Base-by-base conservation (phyloP, 2,797 vertebrate genomes). In the Typhlichthys subterraneus region DNA sequence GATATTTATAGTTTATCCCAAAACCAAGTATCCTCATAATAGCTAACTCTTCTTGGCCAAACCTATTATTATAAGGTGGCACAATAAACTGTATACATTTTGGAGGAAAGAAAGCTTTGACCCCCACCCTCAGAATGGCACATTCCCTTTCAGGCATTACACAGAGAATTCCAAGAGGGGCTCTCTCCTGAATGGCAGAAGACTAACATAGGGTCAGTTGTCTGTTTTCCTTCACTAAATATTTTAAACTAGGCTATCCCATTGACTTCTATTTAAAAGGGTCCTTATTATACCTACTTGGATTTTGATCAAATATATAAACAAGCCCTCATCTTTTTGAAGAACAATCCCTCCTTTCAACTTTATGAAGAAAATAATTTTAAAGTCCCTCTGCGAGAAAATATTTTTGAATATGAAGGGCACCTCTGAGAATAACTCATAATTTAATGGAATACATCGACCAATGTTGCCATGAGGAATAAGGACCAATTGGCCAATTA, bases 161-260 rank as follows among this genome's bases (percentile, higher is more conserved):
- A 42, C 9, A 42, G 38, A 42, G 38, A 42, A 42, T 8, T 42
- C 38, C 38, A 42, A 12, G 47, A 12, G n/a, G 5, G 12, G 4
- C n/a, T 13, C 45, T 70, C 67, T 54, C 57, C 79, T 72, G 55
- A 55, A 73, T 63, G 52, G 63, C 54, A 64, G 10, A 9, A 72
- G 59, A 69, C 67, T 62, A 52, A n/a, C 42, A 14, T n/a, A 12
- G 46, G 52, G 58, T 3, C 17, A 51, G n/a, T 66, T 55, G 58
- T 3, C 17, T 48, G n/a, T 66, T 55, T 29, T 63, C 45, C 65
- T 56, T 15, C 57, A 58, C 49, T 53, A 12, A 12, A 4, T 12
- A 48, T 48, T 3, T 4, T 12, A 12, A 48, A 48, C 9, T 10
- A 47, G 45, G 12, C 9, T 12, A 7, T 48, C 4, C n/a, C 38